phyloP scores from a whole-genome alignment of 1,140 invertebrate species.

The Hypothenemus hampei region DNA sequence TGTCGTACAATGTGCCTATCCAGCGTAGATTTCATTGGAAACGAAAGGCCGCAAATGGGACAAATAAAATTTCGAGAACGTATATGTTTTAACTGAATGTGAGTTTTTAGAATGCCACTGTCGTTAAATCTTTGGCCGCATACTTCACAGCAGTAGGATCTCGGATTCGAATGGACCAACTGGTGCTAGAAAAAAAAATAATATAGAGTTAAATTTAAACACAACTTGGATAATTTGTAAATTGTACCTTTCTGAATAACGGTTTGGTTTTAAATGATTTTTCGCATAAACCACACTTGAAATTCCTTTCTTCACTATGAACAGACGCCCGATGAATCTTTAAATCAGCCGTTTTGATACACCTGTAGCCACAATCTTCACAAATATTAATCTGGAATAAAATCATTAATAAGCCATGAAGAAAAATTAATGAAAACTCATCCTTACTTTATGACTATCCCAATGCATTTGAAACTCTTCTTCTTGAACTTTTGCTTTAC shows the following conservation, averaged over 20 bases:
- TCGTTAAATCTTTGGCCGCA: slow-evolving; percentile 37
- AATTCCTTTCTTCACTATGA: slow-evolving; percentile 44
- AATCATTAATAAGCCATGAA: slow-evolving; percentile 23
- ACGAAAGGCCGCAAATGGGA: slow-evolving; percentile 33
- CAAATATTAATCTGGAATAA: slow-evolving; percentile 25
- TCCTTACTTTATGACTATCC: slow-evolving; percentile 7
- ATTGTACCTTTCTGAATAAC: slow-evolving; percentile 6
- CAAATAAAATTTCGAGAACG: slow-evolving; percentile 36
- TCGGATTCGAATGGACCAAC: slow-evolving; percentile 44
- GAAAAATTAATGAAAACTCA: not conserved
- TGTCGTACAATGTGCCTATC: slow-evolving; percentile 34
- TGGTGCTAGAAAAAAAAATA: slow-evolving; percentile 45
- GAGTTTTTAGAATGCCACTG: slow-evolving; percentile 34
- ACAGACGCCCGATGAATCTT: slow-evolving; percentile 44
- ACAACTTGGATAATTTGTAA: not conserved
- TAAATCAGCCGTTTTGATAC: slow-evolving; percentile 33
- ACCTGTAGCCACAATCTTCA: slow-evolving; percentile 30
- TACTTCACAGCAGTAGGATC: slow-evolving; percentile 31
- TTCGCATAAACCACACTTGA: slow-evolving; percentile 9
- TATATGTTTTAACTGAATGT: slow-evolving; percentile 34
- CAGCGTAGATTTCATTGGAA: slow-evolving; percentile 36
- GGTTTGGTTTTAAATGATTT: slow-evolving; percentile 19
- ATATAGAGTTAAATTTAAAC: no score
- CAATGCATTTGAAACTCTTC: slow-evolving; percentile 10
- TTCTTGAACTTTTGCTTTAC: slow-evolving; percentile 3